phyloP scores from a whole-genome alignment of 2,797 vertebrate species.

The Pogoniulus pusillus region DNA sequence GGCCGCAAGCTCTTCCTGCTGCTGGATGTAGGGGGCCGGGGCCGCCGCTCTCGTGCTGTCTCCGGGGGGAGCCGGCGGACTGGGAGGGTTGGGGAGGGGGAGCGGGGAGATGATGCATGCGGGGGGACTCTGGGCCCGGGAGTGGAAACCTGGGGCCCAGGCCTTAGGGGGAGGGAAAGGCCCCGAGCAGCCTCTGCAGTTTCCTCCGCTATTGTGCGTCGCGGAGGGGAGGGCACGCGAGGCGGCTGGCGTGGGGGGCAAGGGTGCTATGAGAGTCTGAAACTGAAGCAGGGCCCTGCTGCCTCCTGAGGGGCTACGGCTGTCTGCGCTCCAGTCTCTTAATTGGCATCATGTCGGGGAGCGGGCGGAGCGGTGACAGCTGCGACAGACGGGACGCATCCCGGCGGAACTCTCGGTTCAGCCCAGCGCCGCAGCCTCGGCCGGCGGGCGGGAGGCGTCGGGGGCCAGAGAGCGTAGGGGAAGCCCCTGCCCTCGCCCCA shows the following conservation, averaged over 20 bases:
- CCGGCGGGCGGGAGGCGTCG: not conserved
- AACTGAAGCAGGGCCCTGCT: not conserved
- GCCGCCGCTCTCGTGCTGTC: not conserved
- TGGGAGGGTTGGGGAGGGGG: not conserved
- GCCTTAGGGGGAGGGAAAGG: not conserved
- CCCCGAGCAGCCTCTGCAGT: not conserved
- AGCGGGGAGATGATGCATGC: not conserved
- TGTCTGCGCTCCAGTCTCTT: constrained; percentile 1
- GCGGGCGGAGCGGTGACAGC: constrained; percentile 38
- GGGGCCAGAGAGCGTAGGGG: not conserved
- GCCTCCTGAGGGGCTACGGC: not conserved
- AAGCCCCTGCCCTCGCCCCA: not conserved
- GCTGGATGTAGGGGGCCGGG: not conserved
- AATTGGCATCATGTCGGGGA: constrained; percentile 40
- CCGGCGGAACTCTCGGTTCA: not conserved
- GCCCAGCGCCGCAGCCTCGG: not conserved
- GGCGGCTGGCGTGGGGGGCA: too few species aligned
- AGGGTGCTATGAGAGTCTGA: not conserved
- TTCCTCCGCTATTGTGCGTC: not conserved
- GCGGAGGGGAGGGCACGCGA: not conserved
- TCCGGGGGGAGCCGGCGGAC: not conserved
- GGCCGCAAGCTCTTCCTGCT: not conserved
- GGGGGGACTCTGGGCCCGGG: not conserved
- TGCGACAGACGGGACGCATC: constrained; percentile 8
- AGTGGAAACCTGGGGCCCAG: not conserved